phyloP scores from a whole-genome alignment of 2,888 invertebrate species.

The Drosophila anceps region DNA sequence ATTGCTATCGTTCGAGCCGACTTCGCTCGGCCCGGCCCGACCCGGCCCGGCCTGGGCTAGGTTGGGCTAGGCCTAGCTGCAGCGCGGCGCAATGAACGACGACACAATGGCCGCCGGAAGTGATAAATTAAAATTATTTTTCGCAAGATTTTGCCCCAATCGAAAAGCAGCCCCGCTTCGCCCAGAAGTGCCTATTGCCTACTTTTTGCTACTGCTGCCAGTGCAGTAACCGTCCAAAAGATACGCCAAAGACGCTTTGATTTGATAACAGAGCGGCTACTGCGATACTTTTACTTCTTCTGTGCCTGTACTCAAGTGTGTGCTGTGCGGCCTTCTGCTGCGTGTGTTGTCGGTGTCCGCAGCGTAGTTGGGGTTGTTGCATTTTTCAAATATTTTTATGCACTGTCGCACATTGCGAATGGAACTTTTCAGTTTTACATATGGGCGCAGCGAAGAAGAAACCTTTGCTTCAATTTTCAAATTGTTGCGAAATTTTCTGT shows the following conservation, averaged over 20 bases:
- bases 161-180: constrained; percentile 28
- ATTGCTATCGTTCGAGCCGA: constrained; percentile 61
- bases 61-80: constrained; percentile 25
- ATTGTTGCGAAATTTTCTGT: constrained; percentile 31
- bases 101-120: constrained; percentile 80
- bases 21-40: constrained; percentile 12
- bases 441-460: constrained; percentile 36
- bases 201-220: constrained; percentile 24
- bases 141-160: constrained; percentile 77
- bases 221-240: constrained; percentile 21
- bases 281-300: constrained; percentile 3
- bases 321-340: constrained; percentile 26
- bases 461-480: constrained; percentile 40
- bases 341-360: constrained; percentile 42
- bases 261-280: constrained; percentile 64
- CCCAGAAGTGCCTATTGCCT: not conserved
- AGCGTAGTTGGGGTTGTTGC: constrained; percentile 43
- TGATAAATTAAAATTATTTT: constrained; percentile 82
- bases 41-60: not conserved
- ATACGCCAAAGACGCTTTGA: constrained; percentile 59
- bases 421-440: constrained; percentile 49
- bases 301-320: not conserved
- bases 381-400: constrained; percentile 77
- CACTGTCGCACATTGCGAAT: constrained; percentile 72
- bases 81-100: constrained; percentile 61